Conservation (phyloP, 2,797 vertebrate species). For the Chromis chromis region DNA sequence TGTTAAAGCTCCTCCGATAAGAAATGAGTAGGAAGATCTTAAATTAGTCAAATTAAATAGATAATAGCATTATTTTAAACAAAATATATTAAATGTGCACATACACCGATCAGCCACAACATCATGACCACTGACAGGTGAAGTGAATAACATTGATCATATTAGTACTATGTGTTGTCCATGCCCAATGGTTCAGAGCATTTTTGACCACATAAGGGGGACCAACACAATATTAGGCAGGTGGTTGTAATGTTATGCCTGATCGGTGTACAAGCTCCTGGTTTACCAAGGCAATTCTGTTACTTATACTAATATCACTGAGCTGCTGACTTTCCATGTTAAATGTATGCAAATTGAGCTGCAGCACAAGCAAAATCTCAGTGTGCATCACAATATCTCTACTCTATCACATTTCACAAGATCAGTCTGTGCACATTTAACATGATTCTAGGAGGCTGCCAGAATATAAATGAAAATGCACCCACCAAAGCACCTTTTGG, state of each 20-base stretch:
- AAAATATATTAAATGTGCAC: not conserved
- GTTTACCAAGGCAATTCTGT: not conserved
- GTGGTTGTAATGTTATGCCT: too few species aligned
- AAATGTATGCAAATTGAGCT: slow-evolving; percentile 42
- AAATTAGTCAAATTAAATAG: not conserved
- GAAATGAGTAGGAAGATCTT: not conserved
- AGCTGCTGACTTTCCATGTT: slow-evolving; percentile 17
- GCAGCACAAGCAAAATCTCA: slow-evolving; percentile 9
- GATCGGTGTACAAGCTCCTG: not conserved
- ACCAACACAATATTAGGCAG: too few species aligned
- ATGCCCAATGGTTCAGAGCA: too few species aligned
- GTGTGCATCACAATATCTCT: slow-evolving; percentile 34
- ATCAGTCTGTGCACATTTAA: slow-evolving; percentile 18
- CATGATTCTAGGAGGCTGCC: slow-evolving; percentile 7
- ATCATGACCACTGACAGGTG: too few species aligned
- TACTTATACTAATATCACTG: slow-evolving; percentile 1
- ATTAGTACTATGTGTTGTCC: too few species aligned
- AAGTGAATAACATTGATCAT: too few species aligned
- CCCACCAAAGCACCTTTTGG: slow-evolving; percentile 1
- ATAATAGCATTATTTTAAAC: slow-evolving; percentile 2
- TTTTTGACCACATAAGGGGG: too few species aligned
- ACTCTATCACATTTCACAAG: slow-evolving; percentile 38
- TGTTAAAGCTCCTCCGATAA: not conserved
- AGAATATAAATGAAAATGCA: slow-evolving; percentile 45
- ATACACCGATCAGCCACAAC: not conserved